Conservation (phyloP, 2,113 vertebrate species). For the Coregonus clupeaformis region DNA sequence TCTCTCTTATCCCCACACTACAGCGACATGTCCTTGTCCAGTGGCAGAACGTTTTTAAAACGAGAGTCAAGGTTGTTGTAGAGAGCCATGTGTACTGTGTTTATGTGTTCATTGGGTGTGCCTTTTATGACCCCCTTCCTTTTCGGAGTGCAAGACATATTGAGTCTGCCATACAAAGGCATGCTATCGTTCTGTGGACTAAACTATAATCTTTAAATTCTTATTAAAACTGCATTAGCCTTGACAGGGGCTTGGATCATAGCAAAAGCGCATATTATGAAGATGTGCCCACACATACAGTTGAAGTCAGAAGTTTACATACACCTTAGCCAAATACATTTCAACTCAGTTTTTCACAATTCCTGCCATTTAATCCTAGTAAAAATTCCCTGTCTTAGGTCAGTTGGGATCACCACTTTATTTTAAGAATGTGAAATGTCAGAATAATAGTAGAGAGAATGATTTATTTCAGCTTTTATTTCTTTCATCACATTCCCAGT, state of each 20-base stretch:
- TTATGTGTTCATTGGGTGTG: background rate
- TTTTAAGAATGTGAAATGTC: too few species aligned
- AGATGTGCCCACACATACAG: background rate
- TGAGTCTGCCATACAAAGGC: background rate
- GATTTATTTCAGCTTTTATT: too few species aligned
- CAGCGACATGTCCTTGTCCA: background rate
- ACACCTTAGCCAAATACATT: too few species aligned
- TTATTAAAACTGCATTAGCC: background rate
- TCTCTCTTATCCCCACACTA: background rate
- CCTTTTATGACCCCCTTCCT: background rate
- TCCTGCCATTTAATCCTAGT: too few species aligned
- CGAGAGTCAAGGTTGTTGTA: background rate
- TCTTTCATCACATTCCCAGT: too few species aligned
- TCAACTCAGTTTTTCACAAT: too few species aligned
- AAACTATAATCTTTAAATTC: background rate
- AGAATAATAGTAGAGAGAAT: too few species aligned
- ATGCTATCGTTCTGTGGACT: background rate
- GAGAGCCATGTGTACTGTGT: background rate
- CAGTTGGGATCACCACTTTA: too few species aligned
- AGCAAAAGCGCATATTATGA: background rate
- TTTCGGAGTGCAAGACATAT: slow-evolving; percentile 2
- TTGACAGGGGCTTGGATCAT: background rate
- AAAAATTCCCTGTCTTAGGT: too few species aligned
- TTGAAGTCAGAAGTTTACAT: too few species aligned
- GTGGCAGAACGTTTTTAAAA: background rate